A percentile compares a stretch with the other conserved stretches of the same genome.
These are phyloP conservation scores for Margarornis squamiger DNA, from an alignment of 2,797 vertebrate genomes.

Conservation along the genomic window DNA sequence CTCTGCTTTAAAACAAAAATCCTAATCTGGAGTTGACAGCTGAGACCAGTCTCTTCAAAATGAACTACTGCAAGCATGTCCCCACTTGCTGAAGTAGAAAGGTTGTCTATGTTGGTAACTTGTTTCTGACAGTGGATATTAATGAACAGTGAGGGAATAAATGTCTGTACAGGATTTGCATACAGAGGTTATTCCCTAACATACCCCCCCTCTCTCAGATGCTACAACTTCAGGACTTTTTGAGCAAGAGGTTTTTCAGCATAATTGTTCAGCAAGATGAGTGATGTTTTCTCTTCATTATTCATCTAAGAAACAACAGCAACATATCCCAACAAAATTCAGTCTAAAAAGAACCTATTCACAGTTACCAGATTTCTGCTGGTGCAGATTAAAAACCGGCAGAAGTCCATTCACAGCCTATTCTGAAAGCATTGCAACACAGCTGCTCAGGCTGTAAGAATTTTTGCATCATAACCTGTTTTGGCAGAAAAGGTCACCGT, in stretches of 20 bases:
- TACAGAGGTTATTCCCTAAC: not conserved
- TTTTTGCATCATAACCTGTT: not conserved
- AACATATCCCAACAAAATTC: not conserved
- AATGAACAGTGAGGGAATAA: not conserved
- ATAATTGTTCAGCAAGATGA: not conserved
- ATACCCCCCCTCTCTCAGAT: not conserved
- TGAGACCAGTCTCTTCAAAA: not conserved
- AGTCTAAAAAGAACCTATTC: not conserved
- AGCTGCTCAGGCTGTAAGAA: not conserved
- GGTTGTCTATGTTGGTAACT: not conserved
- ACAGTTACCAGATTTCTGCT: not conserved
- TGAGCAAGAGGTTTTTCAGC: not conserved
- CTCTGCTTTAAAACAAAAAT: not conserved
- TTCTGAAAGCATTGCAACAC: not conserved
- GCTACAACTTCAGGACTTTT: not conserved
- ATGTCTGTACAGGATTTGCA: not conserved
- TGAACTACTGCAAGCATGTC: not conserved
- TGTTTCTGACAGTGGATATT: not conserved
- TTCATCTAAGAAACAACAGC: not conserved
- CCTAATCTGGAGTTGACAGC: not conserved
- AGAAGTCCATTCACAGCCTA: not conserved
- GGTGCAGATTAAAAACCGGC: not conserved
- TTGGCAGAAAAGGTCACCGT: not conserved
- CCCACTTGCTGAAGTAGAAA: not conserved
- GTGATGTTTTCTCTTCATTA: not conserved